Evolutionary conservation across 2,113 vertebrate genomes (phyloP).

Genomic region (Scomber japonicus): DNA sequence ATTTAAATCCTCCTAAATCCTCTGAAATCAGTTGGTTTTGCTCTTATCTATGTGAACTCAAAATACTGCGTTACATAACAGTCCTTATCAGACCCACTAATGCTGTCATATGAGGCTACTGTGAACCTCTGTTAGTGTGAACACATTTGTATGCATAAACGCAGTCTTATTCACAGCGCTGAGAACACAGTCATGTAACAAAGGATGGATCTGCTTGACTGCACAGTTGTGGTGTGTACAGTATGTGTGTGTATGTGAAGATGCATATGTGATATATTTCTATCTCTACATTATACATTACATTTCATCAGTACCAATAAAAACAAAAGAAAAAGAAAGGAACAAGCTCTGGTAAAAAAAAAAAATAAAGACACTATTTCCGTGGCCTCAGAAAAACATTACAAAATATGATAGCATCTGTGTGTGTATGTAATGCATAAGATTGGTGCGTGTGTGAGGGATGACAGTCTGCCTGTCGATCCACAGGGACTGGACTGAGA

Average conservation of each 20-base stretch:
- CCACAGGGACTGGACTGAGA: constrained; percentile 58
- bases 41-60: constrained; percentile 6
- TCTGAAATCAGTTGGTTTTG: constrained; percentile 29
- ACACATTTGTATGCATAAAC: not conserved
- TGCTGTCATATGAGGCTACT: constrained; percentile 1
- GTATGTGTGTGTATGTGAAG: not conserved
- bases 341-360: not conserved
- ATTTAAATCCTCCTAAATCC: constrained; percentile 32
- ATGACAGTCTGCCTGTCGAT: constrained; percentile 55
- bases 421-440: constrained; percentile 1
- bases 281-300: not conserved
- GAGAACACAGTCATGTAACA: constrained; percentile 21
- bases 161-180: not conserved
- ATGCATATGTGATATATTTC: not conserved
- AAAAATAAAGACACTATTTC: not conserved
- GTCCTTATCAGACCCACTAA: constrained; percentile 9
- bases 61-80: constrained; percentile 25
- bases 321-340: too few relatives aligned
- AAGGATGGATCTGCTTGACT: not conserved
- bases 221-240: not conserved
- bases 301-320: too few relatives aligned
- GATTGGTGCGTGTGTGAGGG: constrained; percentile 15
- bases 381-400: not conserved
- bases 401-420: constrained; percentile 19
- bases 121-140: constrained; percentile 1